Percentiles rank a stretch among this genome's conserved stretches.
Conservation (phyloP, 2,797 vertebrate species). For the Buceros bicornis region DNA sequence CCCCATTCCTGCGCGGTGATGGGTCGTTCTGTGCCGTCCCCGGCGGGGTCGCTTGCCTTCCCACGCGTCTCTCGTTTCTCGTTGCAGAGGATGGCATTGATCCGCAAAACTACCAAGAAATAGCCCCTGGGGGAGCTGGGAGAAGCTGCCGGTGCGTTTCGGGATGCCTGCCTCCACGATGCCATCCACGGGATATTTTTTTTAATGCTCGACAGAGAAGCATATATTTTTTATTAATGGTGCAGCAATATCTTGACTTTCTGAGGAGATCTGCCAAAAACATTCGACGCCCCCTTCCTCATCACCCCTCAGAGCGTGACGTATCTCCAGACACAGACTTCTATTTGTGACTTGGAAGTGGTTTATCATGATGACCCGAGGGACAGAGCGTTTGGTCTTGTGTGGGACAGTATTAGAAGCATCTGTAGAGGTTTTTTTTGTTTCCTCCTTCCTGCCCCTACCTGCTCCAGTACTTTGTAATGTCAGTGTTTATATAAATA, state of each 20-base stretch:
- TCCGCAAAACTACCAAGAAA: constrained; percentile 99
- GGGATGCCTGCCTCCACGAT: constrained; percentile 68
- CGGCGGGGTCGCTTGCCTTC: neutral
- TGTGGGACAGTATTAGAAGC: constrained; percentile 82
- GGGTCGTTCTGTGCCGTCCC: neutral
- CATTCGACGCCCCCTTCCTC: constrained; percentile 40
- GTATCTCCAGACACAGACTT: constrained; percentile 51
- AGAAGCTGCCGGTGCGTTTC: constrained; percentile 45
- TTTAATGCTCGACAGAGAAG: constrained; percentile 83
- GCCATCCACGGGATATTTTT: constrained; percentile 77
- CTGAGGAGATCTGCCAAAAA: constrained; percentile 80
- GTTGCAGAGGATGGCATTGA: constrained; percentile 96
- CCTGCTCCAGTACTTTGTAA: constrained; percentile 80
- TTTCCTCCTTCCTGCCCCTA: constrained; percentile 62
- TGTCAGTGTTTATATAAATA: constrained; percentile 86
- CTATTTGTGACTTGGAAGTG: constrained; percentile 76
- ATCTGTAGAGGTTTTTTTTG: constrained; percentile 76
- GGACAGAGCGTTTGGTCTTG: constrained; percentile 70
- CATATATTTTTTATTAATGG: constrained; percentile 80
- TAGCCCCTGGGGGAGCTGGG: constrained; percentile 77
- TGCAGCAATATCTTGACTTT: constrained; percentile 81
- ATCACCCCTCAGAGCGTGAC: neutral
- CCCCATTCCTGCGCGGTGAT: neutral
- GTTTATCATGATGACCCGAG: constrained; percentile 73
- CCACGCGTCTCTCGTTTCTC: constrained; percentile 34